Evolutionary conservation across 2,888 invertebrate species (phyloP), one percentile per base, ranked within the genome.

Genomic region (Leptodirus hochenwartii): DNA sequence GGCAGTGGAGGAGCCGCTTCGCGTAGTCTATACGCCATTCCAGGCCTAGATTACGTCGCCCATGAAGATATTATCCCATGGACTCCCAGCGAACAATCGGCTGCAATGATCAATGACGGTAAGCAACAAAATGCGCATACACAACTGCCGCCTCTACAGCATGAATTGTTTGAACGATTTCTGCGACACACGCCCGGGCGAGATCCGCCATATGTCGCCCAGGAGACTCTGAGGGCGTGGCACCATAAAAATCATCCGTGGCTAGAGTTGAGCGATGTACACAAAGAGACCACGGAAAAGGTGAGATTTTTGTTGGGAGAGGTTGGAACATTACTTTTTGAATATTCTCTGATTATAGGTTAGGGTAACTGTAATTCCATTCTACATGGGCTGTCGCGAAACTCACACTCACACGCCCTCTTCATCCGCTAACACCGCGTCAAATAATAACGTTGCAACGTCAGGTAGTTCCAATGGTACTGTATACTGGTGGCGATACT

Each of bases 401-500:
- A 80, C 84, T 25, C 88, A 90, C 47, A 80, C 84, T 34, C 80
- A 80, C 13, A 78, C 84, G 22, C 88, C 91, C 1, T 91, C 87
- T 54, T 93, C n/a, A n/a, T n/a, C 91, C n/a, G n/a, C n/a, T n/a
- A n/a, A n/a, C n/a, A n/a, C n/a, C n/a, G n/a, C n/a, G n/a, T n/a
- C n/a, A n/a, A n/a, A n/a, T n/a, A n/a, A n/a, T n/a, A n/a, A n/a
- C n/a, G n/a, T n/a, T n/a, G n/a, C n/a, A n/a, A n/a, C n/a, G n/a
- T n/a, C n/a, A n/a, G n/a, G n/a, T n/a, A n/a, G n/a, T n/a, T n/a
- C n/a, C n/a, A n/a, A n/a, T n/a, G n/a, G n/a, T n/a, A n/a, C n/a
- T n/a, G n/a, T n/a, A n/a, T n/a, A n/a, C n/a, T 42, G 80, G 80
- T 98, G 98, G 98, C 72, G 96, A 23, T 98, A 98, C 55, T 93